Evolutionary conservation across 64 coral and sea anemone genomes (phyloP).

Genomic region (Porites lutea): DNA sequence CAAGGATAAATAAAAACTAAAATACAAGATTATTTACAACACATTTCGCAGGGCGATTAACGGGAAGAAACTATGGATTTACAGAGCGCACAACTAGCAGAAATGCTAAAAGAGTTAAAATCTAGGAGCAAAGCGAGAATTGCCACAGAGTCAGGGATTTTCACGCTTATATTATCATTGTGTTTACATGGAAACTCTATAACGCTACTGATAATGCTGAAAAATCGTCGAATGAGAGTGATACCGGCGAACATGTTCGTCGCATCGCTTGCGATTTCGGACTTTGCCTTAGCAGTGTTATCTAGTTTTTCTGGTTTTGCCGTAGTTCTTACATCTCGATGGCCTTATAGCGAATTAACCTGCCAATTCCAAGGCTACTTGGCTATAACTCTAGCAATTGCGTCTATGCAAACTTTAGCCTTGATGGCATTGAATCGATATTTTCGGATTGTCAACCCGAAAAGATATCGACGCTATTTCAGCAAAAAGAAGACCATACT

Average conservation of each 20-base stretch:
- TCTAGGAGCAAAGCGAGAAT: neutral
- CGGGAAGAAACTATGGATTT: neutral
- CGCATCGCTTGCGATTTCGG: conserved; percentile 8
- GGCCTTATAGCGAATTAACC: neutral
- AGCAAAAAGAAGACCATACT: neutral
- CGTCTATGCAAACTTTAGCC: conserved; percentile 6
- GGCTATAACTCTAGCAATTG: neutral
- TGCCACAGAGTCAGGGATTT: neutral
- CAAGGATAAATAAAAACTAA: too few relatives aligned
- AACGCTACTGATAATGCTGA: neutral
- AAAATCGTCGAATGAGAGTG: conserved; percentile 1
- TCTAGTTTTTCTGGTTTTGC: neutral
- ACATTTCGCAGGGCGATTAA: too few relatives aligned
- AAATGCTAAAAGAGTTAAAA: neutral
- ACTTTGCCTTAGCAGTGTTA: neutral
- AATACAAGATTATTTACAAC: too few relatives aligned
- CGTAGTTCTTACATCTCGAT: neutral
- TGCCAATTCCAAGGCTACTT: conserved; percentile 31
- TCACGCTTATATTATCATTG: neutral
- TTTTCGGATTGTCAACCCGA: neutral
- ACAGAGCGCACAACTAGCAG: neutral
- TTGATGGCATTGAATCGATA: conserved; percentile 15
- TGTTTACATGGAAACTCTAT: conserved; percentile 1
- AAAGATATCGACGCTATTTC: neutral
- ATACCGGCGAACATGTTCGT: conserved; percentile 20